Conservation (phyloP, 2,113 vertebrate species). For the Saccopteryx bilineata region DNA sequence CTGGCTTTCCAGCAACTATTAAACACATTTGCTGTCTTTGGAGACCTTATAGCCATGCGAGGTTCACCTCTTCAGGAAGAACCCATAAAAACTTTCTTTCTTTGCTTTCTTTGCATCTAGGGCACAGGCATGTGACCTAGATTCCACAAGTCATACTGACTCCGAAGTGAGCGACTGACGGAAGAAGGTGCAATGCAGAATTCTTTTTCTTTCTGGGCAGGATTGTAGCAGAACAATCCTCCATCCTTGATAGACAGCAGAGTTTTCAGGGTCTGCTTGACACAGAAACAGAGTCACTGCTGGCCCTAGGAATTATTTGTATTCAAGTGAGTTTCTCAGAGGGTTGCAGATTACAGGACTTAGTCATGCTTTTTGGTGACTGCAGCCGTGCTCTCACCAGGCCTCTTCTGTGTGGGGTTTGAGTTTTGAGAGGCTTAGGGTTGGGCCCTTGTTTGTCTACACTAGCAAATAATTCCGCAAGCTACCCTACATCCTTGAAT, state of each 20-base stretch:
- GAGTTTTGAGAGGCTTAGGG: not conserved
- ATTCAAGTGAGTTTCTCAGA: not conserved
- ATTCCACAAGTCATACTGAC: not conserved
- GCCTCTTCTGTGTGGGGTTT: not conserved
- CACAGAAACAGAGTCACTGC: not conserved
- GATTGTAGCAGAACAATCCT: not conserved
- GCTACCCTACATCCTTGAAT: not conserved
- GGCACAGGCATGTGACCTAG: not conserved
- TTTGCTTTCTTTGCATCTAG: not conserved
- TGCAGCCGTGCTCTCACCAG: not conserved
- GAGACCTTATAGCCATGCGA: not conserved
- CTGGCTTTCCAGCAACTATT: not conserved
- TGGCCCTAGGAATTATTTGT: fast-evolving
- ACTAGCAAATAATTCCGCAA: not conserved
- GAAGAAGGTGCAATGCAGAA: not conserved
- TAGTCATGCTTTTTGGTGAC: not conserved
- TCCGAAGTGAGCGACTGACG: not conserved
- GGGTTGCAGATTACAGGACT: not conserved
- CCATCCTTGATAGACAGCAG: not conserved
- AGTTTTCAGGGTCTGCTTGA: not conserved
- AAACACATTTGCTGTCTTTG: not conserved
- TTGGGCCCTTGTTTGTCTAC: not conserved
- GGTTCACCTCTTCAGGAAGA: not conserved
- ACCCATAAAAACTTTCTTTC: not conserved
- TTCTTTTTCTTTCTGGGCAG: not conserved